Evolutionary conservation across 2,113 vertebrate species (phyloP).

Genomic region (Cebidichthys violaceus): DNA sequence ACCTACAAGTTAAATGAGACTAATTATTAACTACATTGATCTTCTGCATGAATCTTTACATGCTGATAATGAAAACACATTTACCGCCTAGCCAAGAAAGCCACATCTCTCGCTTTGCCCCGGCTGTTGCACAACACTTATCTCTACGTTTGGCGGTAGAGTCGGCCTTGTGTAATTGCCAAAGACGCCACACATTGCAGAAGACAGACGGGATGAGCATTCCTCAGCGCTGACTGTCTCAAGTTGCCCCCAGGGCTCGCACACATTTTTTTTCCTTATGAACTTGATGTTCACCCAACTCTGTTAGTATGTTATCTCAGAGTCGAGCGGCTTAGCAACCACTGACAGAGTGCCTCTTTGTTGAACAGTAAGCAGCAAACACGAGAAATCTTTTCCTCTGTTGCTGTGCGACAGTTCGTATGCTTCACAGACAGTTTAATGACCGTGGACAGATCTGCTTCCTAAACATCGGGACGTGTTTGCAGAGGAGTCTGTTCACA

Average conservation of each 20-base stretch:
- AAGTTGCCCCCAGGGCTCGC: background rate
- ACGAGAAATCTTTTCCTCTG: conserved; percentile 12
- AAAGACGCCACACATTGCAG: conserved; percentile 7
- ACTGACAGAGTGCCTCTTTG: conserved; percentile 33
- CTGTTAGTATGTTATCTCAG: conserved; percentile 40
- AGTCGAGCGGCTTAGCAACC: conserved; percentile 38
- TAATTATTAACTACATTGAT: background rate
- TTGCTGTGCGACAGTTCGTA: conserved; percentile 22
- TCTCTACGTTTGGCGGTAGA: background rate
- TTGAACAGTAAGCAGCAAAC: conserved; percentile 32
- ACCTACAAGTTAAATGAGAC: background rate
- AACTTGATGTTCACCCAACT: conserved; percentile 54
- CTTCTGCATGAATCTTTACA: background rate
- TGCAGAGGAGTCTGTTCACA: background rate
- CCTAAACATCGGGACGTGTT: background rate
- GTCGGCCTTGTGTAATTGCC: conserved; percentile 34
- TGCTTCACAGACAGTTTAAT: background rate
- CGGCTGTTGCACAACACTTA: conserved; percentile 11
- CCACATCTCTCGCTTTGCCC: background rate
- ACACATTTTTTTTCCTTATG: background rate
- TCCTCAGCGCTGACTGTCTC: conserved; percentile 25
- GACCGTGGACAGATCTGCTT: background rate
- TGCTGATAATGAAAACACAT: background rate
- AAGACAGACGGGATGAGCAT: conserved; percentile 20
- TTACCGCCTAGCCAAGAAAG: background rate